A percentile compares a stretch with the other conserved stretches of the same genome.
Conservation (phyloP, 2,113 vertebrate genomes). For the Micronisus gabar region DNA sequence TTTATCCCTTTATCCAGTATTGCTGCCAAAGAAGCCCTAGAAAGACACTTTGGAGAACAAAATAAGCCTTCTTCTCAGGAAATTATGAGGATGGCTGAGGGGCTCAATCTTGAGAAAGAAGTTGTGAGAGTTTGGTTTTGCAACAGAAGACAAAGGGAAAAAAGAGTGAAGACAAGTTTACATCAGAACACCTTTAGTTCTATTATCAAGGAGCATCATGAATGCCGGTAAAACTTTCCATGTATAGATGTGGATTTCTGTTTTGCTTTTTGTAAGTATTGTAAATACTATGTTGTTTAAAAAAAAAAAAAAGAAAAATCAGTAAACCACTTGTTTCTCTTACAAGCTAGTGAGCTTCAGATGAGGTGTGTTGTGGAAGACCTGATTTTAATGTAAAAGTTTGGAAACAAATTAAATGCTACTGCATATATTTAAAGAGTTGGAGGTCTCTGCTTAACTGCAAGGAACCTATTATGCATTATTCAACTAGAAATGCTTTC, state of each 20-base stretch:
- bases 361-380: background rate
- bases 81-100: slow-evolving; percentile 93
- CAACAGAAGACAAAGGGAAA: slow-evolving; percentile 94
- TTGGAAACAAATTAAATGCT: background rate
- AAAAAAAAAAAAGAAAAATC: background rate
- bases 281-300: background rate
- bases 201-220: slow-evolving; percentile 83
- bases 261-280: background rate
- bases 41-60: slow-evolving; percentile 92
- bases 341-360: background rate
- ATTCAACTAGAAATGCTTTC: background rate
- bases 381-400: background rate
- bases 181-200: slow-evolving; percentile 85
- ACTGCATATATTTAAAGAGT: background rate
- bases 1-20: slow-evolving; percentile 74
- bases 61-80: slow-evolving; percentile 97
- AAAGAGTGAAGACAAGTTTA: slow-evolving; percentile 95
- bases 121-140: slow-evolving; percentile 99
- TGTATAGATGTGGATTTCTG: background rate
- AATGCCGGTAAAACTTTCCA: slow-evolving; percentile 77
- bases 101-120: slow-evolving; percentile 95
- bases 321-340: background rate
- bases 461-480: background rate
- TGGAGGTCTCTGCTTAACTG: background rate
- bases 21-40: slow-evolving; percentile 93